A percentile compares a stretch with the other conserved stretches of the same genome.
Evolutionary conservation across 2,888 invertebrate species (phyloP).

Genomic region (Caenorhabditis sp.): DNA sequence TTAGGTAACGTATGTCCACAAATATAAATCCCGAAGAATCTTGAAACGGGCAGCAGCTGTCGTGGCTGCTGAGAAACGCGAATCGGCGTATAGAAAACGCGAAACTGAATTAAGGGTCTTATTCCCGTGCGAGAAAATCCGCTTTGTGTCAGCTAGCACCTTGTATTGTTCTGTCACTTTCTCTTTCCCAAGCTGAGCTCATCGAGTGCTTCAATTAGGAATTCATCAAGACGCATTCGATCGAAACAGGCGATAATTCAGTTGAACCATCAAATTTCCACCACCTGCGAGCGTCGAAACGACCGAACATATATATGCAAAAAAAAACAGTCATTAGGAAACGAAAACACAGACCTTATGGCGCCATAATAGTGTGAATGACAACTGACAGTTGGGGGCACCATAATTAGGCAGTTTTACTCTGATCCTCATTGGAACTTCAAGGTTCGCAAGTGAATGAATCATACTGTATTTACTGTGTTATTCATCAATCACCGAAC

Average conservation of each 20-base stretch:
- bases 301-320: conserved; percentile 4
- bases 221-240: conserved; percentile 6
- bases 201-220: conserved; percentile 9
- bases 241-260: conserved; percentile 39
- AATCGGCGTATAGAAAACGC: conserved; percentile 35
- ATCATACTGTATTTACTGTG: conserved; percentile 36
- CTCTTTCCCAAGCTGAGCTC: conserved; percentile 9
- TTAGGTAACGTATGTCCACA: conserved; percentile 43
- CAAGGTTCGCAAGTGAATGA: neutral
- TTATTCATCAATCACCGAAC: conserved; percentile 42
- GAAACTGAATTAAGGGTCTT: conserved; percentile 52
- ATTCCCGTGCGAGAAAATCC: conserved; percentile 43
- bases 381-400: conserved; percentile 42
- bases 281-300: conserved; percentile 48
- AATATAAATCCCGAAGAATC: conserved; percentile 22
- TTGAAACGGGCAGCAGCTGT: conserved; percentile 25
- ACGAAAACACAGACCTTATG: conserved; percentile 56
- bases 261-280: conserved; percentile 12
- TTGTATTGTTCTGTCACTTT: conserved; percentile 35
- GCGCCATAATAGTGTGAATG: conserved; percentile 55
- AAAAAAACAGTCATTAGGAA: no score
- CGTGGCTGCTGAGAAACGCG: conserved; percentile 12
- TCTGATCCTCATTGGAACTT: conserved; percentile 4
- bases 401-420: conserved; percentile 22
- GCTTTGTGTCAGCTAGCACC: conserved; percentile 37